Evolutionary conservation across 2,113 vertebrate species (phyloP).

Genomic region (Uria aalge): DNA sequence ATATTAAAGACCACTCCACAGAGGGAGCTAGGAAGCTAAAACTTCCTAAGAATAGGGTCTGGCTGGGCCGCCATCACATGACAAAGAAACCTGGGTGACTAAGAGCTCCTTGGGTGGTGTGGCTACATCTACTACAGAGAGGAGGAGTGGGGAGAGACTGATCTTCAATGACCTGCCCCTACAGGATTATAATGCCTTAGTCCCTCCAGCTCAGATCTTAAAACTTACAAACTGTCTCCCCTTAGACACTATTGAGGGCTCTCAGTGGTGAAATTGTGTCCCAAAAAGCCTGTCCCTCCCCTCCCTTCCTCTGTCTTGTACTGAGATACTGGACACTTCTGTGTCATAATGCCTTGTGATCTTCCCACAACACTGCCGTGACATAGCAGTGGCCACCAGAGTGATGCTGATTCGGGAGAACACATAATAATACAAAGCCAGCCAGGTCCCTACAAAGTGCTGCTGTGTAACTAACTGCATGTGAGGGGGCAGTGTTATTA

Average conservation of each 20-base stretch:
- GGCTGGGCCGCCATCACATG: not conserved
- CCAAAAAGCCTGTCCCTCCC: not conserved
- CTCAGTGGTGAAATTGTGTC: not conserved
- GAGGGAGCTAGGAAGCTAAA: not conserved
- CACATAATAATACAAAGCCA: not conserved
- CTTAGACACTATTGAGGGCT: not conserved
- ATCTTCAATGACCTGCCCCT: not conserved
- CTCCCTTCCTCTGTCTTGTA: not conserved
- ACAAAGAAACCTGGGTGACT: not conserved
- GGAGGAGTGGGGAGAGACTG: not conserved
- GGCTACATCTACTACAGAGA: not conserved
- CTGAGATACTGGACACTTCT: not conserved
- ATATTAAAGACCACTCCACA: not conserved
- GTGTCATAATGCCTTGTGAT: not conserved
- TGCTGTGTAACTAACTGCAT: not conserved
- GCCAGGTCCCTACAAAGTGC: not conserved
- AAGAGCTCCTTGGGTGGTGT: not conserved
- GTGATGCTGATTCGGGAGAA: rapidly evolving
- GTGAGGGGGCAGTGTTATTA: not conserved
- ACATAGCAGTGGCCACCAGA: not conserved
- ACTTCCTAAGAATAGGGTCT: not conserved
- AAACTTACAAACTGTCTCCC: not conserved
- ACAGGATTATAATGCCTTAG: not conserved
- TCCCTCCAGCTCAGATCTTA: not conserved
- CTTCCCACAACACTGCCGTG: not conserved